phyloP scores from a whole-genome alignment of 1,140 invertebrate genomes.

The Stenopsyche tienmushanensis region DNA sequence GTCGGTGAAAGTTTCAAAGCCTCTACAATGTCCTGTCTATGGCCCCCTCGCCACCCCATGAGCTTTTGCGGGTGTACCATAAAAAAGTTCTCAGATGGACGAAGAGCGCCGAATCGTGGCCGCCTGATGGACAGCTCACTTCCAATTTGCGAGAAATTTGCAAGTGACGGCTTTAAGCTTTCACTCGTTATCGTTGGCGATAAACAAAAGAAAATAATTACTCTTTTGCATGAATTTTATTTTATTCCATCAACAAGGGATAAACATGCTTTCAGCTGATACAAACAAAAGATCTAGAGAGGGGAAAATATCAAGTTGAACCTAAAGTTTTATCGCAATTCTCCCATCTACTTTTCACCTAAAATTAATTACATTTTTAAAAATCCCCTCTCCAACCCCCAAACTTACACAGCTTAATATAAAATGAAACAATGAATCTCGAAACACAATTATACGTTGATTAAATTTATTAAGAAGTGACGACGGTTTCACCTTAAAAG shows the following conservation, averaged over 20 bases:
- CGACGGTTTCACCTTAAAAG: too few species aligned
- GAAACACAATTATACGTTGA: too few species aligned
- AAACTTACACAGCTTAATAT: too few species aligned
- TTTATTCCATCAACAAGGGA: neutral
- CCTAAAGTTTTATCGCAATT: too few species aligned
- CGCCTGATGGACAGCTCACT: slow-evolving; percentile 5
- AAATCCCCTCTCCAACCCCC: too few species aligned
- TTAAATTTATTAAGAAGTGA: neutral
- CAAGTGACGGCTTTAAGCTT: slow-evolving; percentile 5
- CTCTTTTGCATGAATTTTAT: neutral
- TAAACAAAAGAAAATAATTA: neutral
- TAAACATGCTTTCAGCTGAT: too few species aligned
- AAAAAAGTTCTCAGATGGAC: neutral
- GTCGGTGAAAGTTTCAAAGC: slow-evolving; percentile 33
- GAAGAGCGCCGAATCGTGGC: neutral
- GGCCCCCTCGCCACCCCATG: neutral
- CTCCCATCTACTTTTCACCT: too few species aligned
- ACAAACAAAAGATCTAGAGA: too few species aligned
- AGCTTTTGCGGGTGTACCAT: neutral
- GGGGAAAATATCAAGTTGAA: too few species aligned
- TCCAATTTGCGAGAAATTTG: slow-evolving; percentile 14
- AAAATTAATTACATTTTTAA: too few species aligned
- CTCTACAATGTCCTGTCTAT: slow-evolving; percentile 18
- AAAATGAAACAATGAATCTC: too few species aligned
- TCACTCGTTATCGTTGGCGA: neutral